phyloP scores from a whole-genome alignment of 2,113 vertebrate genomes.

The Crocuta crocuta region DNA sequence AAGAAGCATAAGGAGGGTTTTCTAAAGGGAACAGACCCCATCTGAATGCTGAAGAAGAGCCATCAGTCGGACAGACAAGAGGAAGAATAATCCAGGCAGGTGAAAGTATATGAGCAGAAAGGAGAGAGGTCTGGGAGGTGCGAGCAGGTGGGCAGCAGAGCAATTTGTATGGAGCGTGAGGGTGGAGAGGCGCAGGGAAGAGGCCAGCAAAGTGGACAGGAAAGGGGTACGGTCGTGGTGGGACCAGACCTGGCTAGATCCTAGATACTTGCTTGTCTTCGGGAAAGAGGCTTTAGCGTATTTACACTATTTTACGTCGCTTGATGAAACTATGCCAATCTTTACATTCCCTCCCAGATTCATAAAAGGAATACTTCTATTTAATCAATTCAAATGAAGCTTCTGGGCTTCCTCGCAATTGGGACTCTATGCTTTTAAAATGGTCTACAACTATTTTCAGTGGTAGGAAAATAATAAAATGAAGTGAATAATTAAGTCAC shows the following conservation, averaged over 20 bases:
- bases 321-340: background rate
- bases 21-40: background rate
- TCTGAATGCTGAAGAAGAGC: background rate
- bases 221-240: accelerated
- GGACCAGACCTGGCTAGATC: background rate
- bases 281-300: background rate
- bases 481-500: constrained; percentile 79
- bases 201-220: accelerated
- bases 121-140: background rate
- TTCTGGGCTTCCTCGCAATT: background rate
- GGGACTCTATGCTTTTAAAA: constrained; percentile 54
- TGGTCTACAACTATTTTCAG: constrained; percentile 56
- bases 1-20: background rate
- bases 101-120: background rate
- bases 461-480: constrained; percentile 75
- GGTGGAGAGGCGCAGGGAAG: background rate
- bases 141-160: accelerated
- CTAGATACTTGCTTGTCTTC: background rate
- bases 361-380: background rate
- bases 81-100: background rate
- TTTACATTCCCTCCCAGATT: background rate
- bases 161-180: too few species aligned
- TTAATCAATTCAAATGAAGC: constrained; percentile 51
- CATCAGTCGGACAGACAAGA: background rate
- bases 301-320: background rate